Evolutionary conservation across 2,113 vertebrate genomes (phyloP).

Genomic region (Micromys minutus): DNA sequence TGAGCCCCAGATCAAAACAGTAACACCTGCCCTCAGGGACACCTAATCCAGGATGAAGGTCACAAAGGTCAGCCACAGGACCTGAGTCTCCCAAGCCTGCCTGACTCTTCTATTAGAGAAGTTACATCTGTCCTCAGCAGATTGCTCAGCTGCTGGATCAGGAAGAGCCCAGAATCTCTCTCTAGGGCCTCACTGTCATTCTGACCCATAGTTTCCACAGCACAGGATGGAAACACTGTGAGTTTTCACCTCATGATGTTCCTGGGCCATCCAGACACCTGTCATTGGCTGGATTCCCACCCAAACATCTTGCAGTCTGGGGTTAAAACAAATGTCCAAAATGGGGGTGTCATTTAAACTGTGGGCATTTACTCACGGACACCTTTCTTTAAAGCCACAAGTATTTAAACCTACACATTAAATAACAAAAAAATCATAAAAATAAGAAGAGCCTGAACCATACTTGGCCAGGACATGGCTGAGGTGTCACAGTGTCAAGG

Average conservation of each 20-base stretch:
- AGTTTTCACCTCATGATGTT: too few species aligned
- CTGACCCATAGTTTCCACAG: not conserved
- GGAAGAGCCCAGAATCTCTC: fast-evolving
- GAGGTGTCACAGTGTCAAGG: not conserved
- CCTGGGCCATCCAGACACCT: fast-evolving
- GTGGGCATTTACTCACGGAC: fast-evolving
- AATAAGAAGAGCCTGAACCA: not conserved
- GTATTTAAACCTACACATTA: not conserved
- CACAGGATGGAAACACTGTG: fast-evolving
- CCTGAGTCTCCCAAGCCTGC: fast-evolving
- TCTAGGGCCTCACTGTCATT: fast-evolving
- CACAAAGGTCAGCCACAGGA: fast-evolving
- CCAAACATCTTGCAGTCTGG: fast-evolving
- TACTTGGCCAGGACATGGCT: not conserved
- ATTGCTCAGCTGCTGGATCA: too few species aligned
- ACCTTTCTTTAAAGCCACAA: not conserved
- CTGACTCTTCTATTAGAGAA: not conserved
- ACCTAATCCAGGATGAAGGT: not conserved
- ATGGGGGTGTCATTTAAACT: not conserved
- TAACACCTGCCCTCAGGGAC: not conserved
- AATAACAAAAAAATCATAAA: not conserved
- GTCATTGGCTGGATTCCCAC: not conserved
- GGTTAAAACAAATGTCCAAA: not conserved
- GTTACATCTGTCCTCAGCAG: fast-evolving
- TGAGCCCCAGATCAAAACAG: not conserved